Evolutionary conservation across 1,140 invertebrate species (phyloP), one percentile per base, ranked within the genome.

Genomic region (Fragariocoptes setiger): DNA sequence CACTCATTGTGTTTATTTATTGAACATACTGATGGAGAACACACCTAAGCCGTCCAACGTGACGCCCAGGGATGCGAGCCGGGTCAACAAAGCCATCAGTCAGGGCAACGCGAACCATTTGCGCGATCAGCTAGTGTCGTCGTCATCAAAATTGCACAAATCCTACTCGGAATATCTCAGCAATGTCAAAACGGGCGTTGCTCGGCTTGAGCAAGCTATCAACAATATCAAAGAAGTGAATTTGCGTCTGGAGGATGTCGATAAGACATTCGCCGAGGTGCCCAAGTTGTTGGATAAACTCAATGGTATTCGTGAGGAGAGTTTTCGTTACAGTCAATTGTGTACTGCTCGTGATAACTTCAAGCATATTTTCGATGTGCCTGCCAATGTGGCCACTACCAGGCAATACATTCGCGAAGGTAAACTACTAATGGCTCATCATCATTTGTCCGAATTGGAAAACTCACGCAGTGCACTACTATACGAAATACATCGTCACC

Each of bases 311-410:
- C 65, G 79, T 25, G 75, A 80, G 46, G 86, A 95, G 58, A 90
- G 90, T 56, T 75, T 75, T 46, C 67, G 72, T 16, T 82, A 95
- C 58, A 61, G 60, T 49, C 65, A 97, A 57, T 88, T 92, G 56
- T 80, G 80, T 0, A 88, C 86, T 12, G 86, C 88, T 2, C 85
- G 86, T 65, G 86, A 95, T 53, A 95, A 95, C 57, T 61, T 97
- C 3, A 94, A 90, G 54, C 83, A 95, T 53, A 88, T 97, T 43
- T 92, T 95, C 50, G 92, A 82, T 37, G 83, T 97, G 0, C 83
- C 82, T 12, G 82, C 90, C 53, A 90, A 77, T 60, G 78, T 97
- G 2, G 72, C 78, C 42, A 85, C 82, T 59, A 92, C 86, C 0
- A 74, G 83, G 51, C 71, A 77, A 40, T 75, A 76, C 62, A 94